phyloP scores from a whole-genome alignment of 2,888 invertebrate species.

The Microchrysa polita region DNA sequence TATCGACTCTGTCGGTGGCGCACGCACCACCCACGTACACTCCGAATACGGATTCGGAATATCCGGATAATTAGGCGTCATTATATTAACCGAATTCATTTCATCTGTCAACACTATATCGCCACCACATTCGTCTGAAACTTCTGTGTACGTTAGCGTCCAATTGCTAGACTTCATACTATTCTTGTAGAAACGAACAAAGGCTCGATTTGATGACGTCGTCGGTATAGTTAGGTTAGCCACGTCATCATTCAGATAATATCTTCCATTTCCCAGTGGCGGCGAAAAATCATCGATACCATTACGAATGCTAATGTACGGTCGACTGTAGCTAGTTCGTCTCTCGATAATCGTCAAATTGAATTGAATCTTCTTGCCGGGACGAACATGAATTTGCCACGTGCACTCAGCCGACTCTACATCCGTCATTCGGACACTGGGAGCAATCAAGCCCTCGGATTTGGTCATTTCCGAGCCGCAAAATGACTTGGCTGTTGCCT shows the following conservation, averaged over 20 bases:
- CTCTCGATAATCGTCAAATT: constrained; percentile 67
- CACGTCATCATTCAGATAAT: constrained; percentile 66
- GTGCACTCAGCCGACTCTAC: constrained; percentile 66
- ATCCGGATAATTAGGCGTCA: constrained; percentile 84
- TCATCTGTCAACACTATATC: constrained; percentile 68
- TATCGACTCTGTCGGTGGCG: constrained; percentile 77
- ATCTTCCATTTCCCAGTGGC: constrained; percentile 76
- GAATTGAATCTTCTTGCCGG: constrained; percentile 77
- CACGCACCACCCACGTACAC: constrained; percentile 83
- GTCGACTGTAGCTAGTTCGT: constrained; percentile 57
- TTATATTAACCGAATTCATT: constrained; percentile 68
- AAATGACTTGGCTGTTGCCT: constrained; percentile 66
- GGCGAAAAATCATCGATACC: constrained; percentile 79
- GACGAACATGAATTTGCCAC: constrained; percentile 78
- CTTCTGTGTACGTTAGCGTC: constrained; percentile 69
- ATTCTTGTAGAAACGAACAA: constrained; percentile 62
- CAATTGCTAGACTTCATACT: background rate
- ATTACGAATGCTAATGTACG: constrained; percentile 72
- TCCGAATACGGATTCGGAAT: constrained; percentile 81
- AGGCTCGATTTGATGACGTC: constrained; percentile 70
- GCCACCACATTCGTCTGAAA: constrained; percentile 75
- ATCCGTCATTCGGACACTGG: background rate
- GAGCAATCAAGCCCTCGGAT: constrained; percentile 65
- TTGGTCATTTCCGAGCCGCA: constrained; percentile 77
- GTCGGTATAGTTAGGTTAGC: constrained; percentile 66